Conservation (phyloP, 1,140 invertebrate genomes). For the Neodiprion virginianus region DNA sequence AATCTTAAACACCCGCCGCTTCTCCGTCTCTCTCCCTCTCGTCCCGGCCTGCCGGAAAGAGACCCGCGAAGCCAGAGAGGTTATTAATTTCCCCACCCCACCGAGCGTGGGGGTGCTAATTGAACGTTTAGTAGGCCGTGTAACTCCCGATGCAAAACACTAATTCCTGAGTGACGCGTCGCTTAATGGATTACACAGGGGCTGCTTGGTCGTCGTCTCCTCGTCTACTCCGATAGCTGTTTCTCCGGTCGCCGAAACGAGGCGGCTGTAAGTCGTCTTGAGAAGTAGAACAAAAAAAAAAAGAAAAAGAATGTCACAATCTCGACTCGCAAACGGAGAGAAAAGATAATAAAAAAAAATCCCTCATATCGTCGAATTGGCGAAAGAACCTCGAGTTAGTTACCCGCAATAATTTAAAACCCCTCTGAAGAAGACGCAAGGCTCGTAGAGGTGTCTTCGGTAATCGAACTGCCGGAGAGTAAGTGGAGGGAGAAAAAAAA, state of each 20-base stretch:
- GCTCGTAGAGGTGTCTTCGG: not conserved
- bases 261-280: not conserved
- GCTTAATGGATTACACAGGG: not conserved
- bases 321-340: not conserved
- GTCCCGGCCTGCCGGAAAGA: not conserved
- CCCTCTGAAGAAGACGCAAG: too few species aligned
- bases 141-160: conserved; percentile 3
- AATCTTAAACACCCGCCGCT: conserved; percentile 19
- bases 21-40: not conserved
- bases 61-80: not conserved
- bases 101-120: conserved; percentile 1
- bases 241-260: too few species aligned
- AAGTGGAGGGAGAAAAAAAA: not conserved
- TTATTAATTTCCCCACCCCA: conserved; percentile 14
- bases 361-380: not conserved
- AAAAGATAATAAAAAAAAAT: not conserved
- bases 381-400: too few species aligned
- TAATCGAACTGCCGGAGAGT: not conserved
- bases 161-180: conserved; percentile 9
- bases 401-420: too few species aligned
- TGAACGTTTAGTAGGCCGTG: conserved; percentile 17
- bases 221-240: too few species aligned
- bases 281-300: not conserved
- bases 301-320: not conserved
- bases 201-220: not conserved